Conservation (phyloP, 2,888 invertebrate genomes). For the Ormyrus labotus region DNA sequence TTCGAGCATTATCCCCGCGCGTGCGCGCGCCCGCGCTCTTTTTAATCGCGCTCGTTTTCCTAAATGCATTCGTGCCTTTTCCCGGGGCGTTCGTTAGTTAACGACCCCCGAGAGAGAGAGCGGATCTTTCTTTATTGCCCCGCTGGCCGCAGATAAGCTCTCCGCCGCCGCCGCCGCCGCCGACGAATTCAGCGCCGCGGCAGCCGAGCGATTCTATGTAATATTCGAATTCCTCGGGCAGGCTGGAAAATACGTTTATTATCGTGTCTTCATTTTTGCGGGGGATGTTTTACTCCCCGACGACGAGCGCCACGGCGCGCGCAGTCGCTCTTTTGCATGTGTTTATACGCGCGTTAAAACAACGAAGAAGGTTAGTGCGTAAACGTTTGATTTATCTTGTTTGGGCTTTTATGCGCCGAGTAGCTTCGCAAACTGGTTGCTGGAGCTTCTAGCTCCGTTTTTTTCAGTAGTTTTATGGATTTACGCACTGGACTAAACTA, state of each 20-base stretch:
- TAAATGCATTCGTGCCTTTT: slow-evolving; percentile 27
- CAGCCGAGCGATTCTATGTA: background rate
- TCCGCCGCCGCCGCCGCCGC: background rate
- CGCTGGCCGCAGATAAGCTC: slow-evolving; percentile 18
- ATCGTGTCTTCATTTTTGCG: slow-evolving; percentile 21
- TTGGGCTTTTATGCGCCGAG: background rate
- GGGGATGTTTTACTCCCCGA: background rate
- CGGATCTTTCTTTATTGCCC: slow-evolving; percentile 41
- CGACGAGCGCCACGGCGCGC: background rate
- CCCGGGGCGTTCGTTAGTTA: slow-evolving; percentile 24
- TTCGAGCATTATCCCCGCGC: slow-evolving; percentile 72
- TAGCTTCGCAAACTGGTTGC: background rate
- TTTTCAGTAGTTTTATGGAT: too few relatives aligned
- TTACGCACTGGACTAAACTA: too few relatives aligned
- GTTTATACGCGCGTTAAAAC: too few relatives aligned
- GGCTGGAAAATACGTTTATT: slow-evolving; percentile 25
- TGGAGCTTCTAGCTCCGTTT: background rate
- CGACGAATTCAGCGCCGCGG: background rate
- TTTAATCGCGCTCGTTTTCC: slow-evolving; percentile 58
- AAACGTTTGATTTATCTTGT: too few relatives aligned
- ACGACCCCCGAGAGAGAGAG: slow-evolving; percentile 12
- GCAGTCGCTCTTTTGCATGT: too few relatives aligned
- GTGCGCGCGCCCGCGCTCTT: slow-evolving; percentile 63
- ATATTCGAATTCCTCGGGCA: background rate
- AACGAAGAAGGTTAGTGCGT: too few relatives aligned